Evolutionary conservation across 2,113 vertebrate species (phyloP), one percentile per base, ranked within the genome.

Genomic region (Bagarius yarrelli): DNA sequence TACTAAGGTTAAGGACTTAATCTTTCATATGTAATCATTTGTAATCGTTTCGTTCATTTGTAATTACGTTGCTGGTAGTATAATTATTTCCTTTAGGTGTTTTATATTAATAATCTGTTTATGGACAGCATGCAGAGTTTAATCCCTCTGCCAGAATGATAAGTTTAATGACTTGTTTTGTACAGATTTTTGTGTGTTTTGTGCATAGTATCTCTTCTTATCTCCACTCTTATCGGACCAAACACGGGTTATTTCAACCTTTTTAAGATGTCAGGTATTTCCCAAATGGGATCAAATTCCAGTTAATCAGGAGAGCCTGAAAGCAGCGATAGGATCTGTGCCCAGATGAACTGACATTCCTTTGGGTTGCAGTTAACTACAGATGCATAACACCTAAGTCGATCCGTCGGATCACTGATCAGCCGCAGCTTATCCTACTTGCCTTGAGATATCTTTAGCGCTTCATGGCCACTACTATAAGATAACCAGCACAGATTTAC

Each of bases 261-360:
- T 74, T 75, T 81, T 66, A 74, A 47, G 70, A 75, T 75, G 80
- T 64, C 72, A 76, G 80, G 25, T 73, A 74, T 73, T 67, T 81
- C 52, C 63, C 73, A 60, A 66, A 59, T 69, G 57, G 63, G 61
- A 50, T 81, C 63, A 76, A 81, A 70, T 82, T 82, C 81, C 74
- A 61, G 19, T 44, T 79, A 44, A 61, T 56, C 56, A 74, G 27
- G 53, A 73, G 40, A 75, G 40, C 40, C 30, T 84, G 67, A 47
- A 3, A 81, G 34, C 23, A 74, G 13, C 36, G 32, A 78, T 19
- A 36, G 71, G 32, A 57, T 56, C 44, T 67, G n/a, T 76, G 50
- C 52, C 52, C 71, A 66, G 61, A 64, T 74, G 70, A 66, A 61
- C 55, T 56, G 63, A 76, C 47, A 52, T 75, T 72, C 44, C 70